Evolutionary conservation across 2,888 invertebrate species (phyloP).

Genomic region (Aphidius colemani): DNA sequence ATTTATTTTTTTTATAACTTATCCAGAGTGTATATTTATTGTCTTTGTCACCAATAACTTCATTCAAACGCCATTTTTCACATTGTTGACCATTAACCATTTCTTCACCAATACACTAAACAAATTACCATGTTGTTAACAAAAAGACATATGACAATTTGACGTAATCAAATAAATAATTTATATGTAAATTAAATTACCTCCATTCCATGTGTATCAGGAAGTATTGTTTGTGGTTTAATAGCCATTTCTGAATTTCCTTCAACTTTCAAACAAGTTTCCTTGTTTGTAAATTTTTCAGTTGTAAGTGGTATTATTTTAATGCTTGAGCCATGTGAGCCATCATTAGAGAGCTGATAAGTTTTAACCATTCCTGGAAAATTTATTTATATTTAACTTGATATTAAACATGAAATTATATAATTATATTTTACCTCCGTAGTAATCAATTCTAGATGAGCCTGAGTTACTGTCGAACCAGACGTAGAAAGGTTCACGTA

Average conservation of each 20-base stretch:
- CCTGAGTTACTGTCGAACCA: conserved; percentile 80
- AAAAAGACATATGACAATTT: conserved; percentile 12
- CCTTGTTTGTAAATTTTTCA: conserved; percentile 70
- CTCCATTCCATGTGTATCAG: conserved; percentile 78
- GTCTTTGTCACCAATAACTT: conserved; percentile 75
- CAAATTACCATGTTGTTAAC: conserved; percentile 18
- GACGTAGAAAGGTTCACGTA: conserved; percentile 87
- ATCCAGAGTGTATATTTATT: conserved; percentile 92
- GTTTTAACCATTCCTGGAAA: conserved; percentile 82
- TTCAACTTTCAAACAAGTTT: conserved; percentile 83
- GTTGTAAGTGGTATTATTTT: conserved; percentile 89
- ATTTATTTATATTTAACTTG: conserved; percentile 4
- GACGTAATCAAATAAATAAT: conserved; percentile 19
- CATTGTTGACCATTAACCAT: conserved; percentile 72
- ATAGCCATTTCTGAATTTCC: conserved; percentile 70
- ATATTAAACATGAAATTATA: not conserved
- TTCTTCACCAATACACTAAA: conserved; percentile 67
- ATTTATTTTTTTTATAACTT: conserved; percentile 64
- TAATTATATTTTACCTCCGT: conserved; percentile 67
- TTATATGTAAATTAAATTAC: conserved; percentile 49
- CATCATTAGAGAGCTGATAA: conserved; percentile 73
- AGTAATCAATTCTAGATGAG: conserved; percentile 90
- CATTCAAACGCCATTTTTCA: conserved; percentile 78
- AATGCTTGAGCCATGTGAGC: conserved; percentile 72
- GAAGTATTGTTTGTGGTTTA: conserved; percentile 77